These are phyloP conservation scores for Cephus cinctus DNA, from an alignment of 1,140 invertebrate genomes.

Conservation along the genomic window DNA sequence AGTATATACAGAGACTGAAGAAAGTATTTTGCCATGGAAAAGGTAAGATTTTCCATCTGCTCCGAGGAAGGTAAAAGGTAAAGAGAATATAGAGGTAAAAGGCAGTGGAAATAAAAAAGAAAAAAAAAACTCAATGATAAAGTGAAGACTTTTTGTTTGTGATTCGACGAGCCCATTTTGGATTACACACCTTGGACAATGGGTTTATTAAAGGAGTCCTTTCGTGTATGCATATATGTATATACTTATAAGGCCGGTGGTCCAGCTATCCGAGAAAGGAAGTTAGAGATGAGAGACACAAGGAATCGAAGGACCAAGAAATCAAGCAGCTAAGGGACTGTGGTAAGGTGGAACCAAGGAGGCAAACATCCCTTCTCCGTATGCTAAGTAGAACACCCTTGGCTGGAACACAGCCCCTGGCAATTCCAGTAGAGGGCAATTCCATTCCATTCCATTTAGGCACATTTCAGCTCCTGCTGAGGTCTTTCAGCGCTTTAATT, in stretches of 20 bases:
- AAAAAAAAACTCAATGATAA: background rate
- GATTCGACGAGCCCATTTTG: slow-evolving; percentile 37
- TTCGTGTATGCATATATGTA: no score
- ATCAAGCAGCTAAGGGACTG: no score
- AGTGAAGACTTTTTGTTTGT: slow-evolving; percentile 13
- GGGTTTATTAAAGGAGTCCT: slow-evolving; percentile 31
- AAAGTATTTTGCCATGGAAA: no score
- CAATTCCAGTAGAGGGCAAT: no score
- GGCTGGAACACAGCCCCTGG: no score
- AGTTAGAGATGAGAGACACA: no score
- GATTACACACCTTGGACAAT: slow-evolving; percentile 48
- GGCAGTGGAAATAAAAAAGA: slow-evolving; percentile 10
- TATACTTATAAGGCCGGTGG: background rate
- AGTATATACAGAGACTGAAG: no score
- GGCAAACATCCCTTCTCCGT: slow-evolving; percentile 2
- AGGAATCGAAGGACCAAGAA: slow-evolving; percentile 14
- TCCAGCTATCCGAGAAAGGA: background rate
- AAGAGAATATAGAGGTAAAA: slow-evolving; percentile 4
- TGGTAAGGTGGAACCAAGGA: slow-evolving; percentile 5
- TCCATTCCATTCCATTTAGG: slow-evolving; percentile 30
- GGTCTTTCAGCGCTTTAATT: slow-evolving; percentile 37
- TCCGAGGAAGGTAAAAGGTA: slow-evolving; percentile 2
- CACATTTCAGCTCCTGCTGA: slow-evolving; percentile 7
- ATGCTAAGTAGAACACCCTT: no score
- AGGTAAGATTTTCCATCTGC: no score